Percentiles rank a stretch among this genome's conserved stretches.
phyloP scores from a whole-genome alignment of 2,113 vertebrate genomes.

The Patagioenas fasciata region DNA sequence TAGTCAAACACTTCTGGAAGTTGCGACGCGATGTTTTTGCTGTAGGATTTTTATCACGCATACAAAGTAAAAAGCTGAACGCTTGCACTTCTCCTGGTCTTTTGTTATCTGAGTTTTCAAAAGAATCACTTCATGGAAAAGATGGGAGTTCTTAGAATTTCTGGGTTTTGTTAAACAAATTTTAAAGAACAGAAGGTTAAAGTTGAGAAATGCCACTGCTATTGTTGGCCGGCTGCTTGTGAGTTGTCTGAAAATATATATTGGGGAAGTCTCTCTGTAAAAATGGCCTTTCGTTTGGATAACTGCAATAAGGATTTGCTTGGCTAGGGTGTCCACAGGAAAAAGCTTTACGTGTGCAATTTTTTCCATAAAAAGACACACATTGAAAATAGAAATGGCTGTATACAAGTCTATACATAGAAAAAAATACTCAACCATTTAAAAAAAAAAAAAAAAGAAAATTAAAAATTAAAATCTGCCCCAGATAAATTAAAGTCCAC shows the following conservation, averaged over 20 bases:
- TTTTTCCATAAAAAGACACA: neutral
- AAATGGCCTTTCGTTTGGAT: neutral
- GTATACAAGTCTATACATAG: neutral
- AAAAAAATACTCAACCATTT: neutral
- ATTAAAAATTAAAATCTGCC: neutral
- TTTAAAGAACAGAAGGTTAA: constrained; percentile 70
- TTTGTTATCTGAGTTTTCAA: constrained; percentile 8
- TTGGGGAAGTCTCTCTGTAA: neutral
- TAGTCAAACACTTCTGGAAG: neutral
- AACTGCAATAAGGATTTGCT: neutral
- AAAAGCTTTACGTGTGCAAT: neutral
- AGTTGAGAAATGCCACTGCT: constrained; percentile 68
- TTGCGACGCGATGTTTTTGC: neutral
- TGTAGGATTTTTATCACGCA: neutral
- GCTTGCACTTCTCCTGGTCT: neutral
- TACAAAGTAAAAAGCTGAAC: neutral
- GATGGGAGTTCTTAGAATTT: constrained; percentile 27
- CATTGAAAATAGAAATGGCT: neutral
- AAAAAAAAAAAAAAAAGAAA: neutral
- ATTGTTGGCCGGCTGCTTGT: constrained; percentile 11
- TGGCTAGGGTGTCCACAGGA: neutral
- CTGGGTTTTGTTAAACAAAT: neutral
- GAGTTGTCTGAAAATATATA: neutral
- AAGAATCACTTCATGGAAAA: constrained; percentile 52
- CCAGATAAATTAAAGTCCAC: neutral